phyloP scores from a whole-genome alignment of 2,797 vertebrate species.

The Karalla daura region DNA sequence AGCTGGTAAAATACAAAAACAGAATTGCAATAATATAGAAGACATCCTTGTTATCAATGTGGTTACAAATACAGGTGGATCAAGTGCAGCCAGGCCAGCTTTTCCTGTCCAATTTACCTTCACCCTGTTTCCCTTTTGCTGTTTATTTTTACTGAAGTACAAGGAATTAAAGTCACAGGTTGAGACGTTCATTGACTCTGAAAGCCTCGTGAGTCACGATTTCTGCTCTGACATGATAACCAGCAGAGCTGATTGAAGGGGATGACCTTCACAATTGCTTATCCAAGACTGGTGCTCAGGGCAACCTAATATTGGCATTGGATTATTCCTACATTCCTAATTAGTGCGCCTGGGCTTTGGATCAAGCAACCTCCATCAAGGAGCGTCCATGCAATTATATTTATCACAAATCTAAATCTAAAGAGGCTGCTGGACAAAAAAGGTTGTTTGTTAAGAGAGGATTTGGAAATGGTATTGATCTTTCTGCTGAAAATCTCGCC shows the following conservation, averaged over 20 bases:
- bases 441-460: slow-evolving; percentile 32
- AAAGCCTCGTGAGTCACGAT: slow-evolving; percentile 53
- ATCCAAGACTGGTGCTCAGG: slow-evolving; percentile 61
- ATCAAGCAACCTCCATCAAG: slow-evolving; percentile 52
- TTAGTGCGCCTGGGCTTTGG: slow-evolving; percentile 51
- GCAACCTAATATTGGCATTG: slow-evolving; percentile 70
- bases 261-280: slow-evolving; percentile 75
- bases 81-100: neutral
- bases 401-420: slow-evolving; percentile 59
- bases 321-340: slow-evolving; percentile 70
- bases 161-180: slow-evolving; percentile 40
- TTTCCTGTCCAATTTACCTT: too few relatives aligned
- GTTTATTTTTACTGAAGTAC: slow-evolving; percentile 51
- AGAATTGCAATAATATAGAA: neutral
- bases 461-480: slow-evolving; percentile 53
- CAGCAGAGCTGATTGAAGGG: slow-evolving; percentile 64
- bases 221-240: slow-evolving; percentile 72
- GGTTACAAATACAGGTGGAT: neutral
- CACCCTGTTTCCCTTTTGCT: slow-evolving; percentile 18
- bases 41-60: neutral
- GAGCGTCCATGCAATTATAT: slow-evolving; percentile 58
- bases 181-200: slow-evolving; percentile 51
- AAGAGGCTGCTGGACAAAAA: slow-evolving; percentile 35
- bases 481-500: slow-evolving; percentile 19
- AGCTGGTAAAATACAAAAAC: too few relatives aligned